A percentile compares a stretch with the other conserved stretches of the same genome.
These are phyloP conservation scores for Ectobius pallidus DNA, from an alignment of 2,888 invertebrate species.

Conservation along the genomic window DNA sequence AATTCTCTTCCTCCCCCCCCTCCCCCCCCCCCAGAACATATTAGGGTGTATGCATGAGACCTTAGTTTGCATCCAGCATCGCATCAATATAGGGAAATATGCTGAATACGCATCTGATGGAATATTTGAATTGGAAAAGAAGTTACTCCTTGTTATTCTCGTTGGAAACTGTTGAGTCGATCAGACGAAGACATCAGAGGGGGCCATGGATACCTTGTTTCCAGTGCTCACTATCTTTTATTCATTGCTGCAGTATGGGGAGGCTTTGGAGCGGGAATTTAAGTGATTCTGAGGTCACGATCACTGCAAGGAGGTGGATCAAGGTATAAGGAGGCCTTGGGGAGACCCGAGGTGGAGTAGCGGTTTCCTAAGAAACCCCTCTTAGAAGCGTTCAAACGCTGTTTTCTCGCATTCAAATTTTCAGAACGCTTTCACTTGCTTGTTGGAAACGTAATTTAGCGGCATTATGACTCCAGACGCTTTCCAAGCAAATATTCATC, in stretches of 20 bases:
- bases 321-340: neutral
- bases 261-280: neutral
- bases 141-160: conserved; percentile 35
- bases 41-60: too few relatives aligned
- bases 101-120: conserved; percentile 10
- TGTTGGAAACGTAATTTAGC: too few relatives aligned
- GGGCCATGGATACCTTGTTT: conserved; percentile 38
- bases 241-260: conserved; percentile 36
- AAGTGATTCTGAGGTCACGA: neutral
- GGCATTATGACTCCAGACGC: too few relatives aligned
- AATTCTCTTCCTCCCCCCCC: too few relatives aligned
- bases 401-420: neutral
- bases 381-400: neutral
- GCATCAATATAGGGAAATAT: conserved; percentile 8
- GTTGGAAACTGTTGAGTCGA: conserved; percentile 32
- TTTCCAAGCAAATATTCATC: too few relatives aligned
- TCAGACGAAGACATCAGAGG: conserved; percentile 34
- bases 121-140: conserved; percentile 42
- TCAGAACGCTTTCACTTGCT: too few relatives aligned
- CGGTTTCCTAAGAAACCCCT: neutral
- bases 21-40: too few relatives aligned
- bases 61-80: too few relatives aligned
- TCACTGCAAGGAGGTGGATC: neutral
- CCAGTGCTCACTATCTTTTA: conserved; percentile 41
- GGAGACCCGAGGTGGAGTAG: neutral